Evolutionary conservation across 2,888 invertebrate species (phyloP), one percentile per base, ranked within the genome.

Genomic region (Imbricaverruca yamaguchii): DNA sequence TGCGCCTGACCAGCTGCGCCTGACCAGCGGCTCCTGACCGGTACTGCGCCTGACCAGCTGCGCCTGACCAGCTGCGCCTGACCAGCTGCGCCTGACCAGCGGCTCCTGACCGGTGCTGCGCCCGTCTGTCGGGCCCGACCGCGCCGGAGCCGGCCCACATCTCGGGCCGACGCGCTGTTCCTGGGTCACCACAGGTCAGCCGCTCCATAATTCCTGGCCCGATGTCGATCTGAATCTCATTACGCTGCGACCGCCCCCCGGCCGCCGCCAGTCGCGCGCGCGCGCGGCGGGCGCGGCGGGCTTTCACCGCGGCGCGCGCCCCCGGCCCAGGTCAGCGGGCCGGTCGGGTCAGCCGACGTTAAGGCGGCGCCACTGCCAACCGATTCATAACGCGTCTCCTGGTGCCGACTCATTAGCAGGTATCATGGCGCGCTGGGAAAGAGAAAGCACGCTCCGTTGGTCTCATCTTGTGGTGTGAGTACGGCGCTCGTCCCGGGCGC

Each of bases 171-270:
- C 7, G 12, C 21, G 21, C 39, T 39, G 39, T 39, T 15, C 21
- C 53, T 21, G 25, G 74, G 74, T 69, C 74, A 55, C 59, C 53
- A 53, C 55, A 10, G 74, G 74, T 74, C 74, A 74, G 10, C 53
- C 74, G 11, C 74, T 55, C 55, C 55, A 55, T 55, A 69, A 69
- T 69, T 21, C 18, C 13, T 3, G 74, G 18, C 23, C 53, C 21
- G 74, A 8, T 39, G 69, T 13, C 15, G 69, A 67, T 67, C 69
- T 13, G 69, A 25, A 69, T 69, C 69, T 69, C 69, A 69, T 69
- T 15, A 69, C 3, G 4, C 7, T 15, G n/a, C 0, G 15, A 15
- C 25, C 39, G 23, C 69, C 15, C 3, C 25, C 65, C 23, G 25
- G 12, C 15, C 69, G 4, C 39, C 39, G 25, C 11, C 15, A 15